phyloP scores from a whole-genome alignment of 2,888 invertebrate species.

The Caenorhabditis becei region DNA sequence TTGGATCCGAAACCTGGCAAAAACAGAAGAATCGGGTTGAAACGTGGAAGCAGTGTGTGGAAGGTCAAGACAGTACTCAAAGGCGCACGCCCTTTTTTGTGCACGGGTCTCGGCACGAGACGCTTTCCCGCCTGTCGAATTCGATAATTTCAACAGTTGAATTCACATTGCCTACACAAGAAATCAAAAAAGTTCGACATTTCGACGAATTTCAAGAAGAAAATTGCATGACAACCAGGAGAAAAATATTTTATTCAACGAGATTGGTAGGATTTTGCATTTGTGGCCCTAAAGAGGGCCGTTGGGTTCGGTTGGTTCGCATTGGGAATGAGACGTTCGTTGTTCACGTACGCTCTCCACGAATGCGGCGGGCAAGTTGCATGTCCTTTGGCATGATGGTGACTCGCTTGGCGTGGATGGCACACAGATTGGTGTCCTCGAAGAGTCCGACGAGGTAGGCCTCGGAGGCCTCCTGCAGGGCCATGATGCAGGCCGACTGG shows the following conservation, averaged over 20 bases:
- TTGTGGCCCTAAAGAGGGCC: slow-evolving; percentile 78
- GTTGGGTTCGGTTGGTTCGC: slow-evolving; percentile 75
- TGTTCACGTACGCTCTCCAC: slow-evolving; percentile 1
- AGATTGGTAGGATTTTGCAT: slow-evolving; percentile 4
- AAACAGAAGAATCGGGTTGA: neutral
- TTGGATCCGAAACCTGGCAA: slow-evolving; percentile 58
- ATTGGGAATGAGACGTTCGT: too few species aligned
- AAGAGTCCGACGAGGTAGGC: slow-evolving; percentile 15
- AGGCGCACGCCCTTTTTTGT: slow-evolving; percentile 12
- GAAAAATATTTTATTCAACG: too few species aligned
- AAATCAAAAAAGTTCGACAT: too few species aligned
- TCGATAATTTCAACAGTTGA: neutral
- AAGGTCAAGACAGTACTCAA: slow-evolving; percentile 40
- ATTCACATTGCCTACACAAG: too few species aligned
- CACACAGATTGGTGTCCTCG: slow-evolving; percentile 90
- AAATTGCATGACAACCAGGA: too few species aligned
- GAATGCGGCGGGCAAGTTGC: slow-evolving; percentile 85
- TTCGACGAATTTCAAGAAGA: too few species aligned
- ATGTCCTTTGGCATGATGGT: slow-evolving; percentile 99
- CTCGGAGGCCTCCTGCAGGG: neutral
- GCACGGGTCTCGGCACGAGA: neutral
- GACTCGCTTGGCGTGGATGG: slow-evolving; percentile 96
- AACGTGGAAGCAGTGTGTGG: slow-evolving; percentile 34
- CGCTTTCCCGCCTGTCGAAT: neutral
- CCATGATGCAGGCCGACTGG: neutral